Evolutionary conservation across 2,113 vertebrate genomes (phyloP), one percentile per base, ranked within the genome.

Genomic region (Bufo bufo): DNA sequence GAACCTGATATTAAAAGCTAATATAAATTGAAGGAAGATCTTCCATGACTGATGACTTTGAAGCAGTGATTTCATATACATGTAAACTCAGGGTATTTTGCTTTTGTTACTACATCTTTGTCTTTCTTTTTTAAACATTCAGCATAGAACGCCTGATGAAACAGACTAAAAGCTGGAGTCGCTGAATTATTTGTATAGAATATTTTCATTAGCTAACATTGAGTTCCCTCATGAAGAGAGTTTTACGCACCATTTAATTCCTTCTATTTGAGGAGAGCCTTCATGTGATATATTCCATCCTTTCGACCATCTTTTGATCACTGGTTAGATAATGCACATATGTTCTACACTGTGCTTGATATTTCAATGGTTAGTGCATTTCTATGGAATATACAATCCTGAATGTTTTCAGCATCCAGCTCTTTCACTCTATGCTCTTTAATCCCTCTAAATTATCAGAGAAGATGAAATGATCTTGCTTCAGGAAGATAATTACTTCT

Each of bases 161-260:
- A 71, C 14, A 71, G 4, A 14, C 12, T 71, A 33, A 33, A 33
- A 33, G 33, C 33, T 33, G 33, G 69, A 71, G 69, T 71, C 33
- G 43, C 11, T 71, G 13, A 43, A 58, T 85, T 85, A 74, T 86
- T 85, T 86, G 19, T 58, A 45, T 65, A 86, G 17, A 63, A n/a
- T 77, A n/a, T 6, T 58, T 78, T 86, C 33, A 77, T 63, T 33
- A 77, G 49, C 61, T 52, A 61, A 86, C 20, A 75, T 47, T 85
- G 20, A 77, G 19, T 50, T 49, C 74, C 20, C 4, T 58, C 6
- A 85, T 54, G 43, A 56, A 74, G 23, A 59, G 54, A 74, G 3
- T 16, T 77, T 78, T 75, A 63, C 45, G 45, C 47, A 20, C 56
- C 72, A 86, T 86, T 56, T 85, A 72, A 61, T 86, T 77, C 72